A percentile compares a stretch with the other conserved stretches of the same genome.
These are phyloP conservation scores for Eubasilissa regina DNA, from an alignment of 1,140 invertebrate genomes.

Conservation along the genomic window DNA sequence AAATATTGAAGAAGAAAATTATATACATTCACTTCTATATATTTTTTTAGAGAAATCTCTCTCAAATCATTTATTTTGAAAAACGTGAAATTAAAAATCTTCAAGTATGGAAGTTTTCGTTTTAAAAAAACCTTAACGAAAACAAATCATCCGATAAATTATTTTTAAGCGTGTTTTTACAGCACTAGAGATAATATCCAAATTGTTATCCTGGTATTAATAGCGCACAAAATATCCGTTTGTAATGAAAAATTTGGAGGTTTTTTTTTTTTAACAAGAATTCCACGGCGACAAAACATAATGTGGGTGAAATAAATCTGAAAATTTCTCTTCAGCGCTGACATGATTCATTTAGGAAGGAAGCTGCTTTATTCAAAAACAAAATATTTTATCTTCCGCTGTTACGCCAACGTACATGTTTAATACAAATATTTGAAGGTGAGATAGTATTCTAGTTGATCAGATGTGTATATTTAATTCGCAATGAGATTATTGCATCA, in stretches of 20 bases:
- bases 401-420: slow-evolving; percentile 2
- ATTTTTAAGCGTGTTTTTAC: slow-evolving; percentile 13
- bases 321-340: slow-evolving; percentile 49
- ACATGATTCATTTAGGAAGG: slow-evolving; percentile 53
- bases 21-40: no score
- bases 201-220: slow-evolving; percentile 23
- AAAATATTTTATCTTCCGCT: slow-evolving; percentile 45
- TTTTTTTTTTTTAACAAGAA: slow-evolving; percentile 29
- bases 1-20: no score
- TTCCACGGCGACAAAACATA: slow-evolving; percentile 42
- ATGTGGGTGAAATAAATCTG: slow-evolving; percentile 46
- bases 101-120: no score
- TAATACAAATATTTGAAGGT: slow-evolving; percentile 19
- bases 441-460: no score
- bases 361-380: slow-evolving; percentile 39
- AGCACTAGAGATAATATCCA: background rate
- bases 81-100: no score
- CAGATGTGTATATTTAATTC: no score
- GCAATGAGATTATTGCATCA: no score
- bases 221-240: slow-evolving; percentile 24
- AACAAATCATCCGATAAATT: background rate
- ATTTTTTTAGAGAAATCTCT: no score
- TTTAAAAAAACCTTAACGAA: no score
- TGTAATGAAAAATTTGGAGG: slow-evolving; percentile 24
- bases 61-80: no score